Base-by-base conservation (phyloP, 2,797 vertebrate species). In the Pangasius mekongensis region DNA sequence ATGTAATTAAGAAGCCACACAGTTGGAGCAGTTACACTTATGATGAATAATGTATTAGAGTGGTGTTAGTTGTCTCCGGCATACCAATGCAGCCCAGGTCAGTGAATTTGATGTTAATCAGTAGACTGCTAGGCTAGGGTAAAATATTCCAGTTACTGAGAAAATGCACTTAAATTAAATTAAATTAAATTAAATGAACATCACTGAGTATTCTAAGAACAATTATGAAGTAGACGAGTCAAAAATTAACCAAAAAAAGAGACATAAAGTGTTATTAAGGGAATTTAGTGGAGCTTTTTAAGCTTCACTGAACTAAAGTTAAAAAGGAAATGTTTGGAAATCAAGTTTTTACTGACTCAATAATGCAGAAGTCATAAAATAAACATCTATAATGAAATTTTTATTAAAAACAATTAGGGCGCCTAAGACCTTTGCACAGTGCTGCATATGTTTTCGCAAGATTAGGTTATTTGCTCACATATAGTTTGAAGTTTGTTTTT, bases 41-140 rank as follows among this genome's bases (percentile, higher is more conserved):
- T 49, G 14, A 49, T 83, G 80, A 83, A 82, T 64, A 47, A 82
- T 82, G 58, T 83, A 83, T 83, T 83, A 64, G 60, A 47, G 7
- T 47, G 1, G 39, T 83, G 81, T 47, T 81, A 24, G 78, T 39
- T 36, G 54, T 83, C 36, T 20, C 24, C 58, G 66, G 24, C 58
- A 62, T 83, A 14, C 64, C 36, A 16, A 30, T 36, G 20, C 20
- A 56, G 11, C 30, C 77, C 30, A 22, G 76, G 3, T 58, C 77
- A 36, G 30, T 18, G 27, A 52, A 49, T 52, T 77, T 6, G 16
- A 36, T 58, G 54, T 10, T 56, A 80, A 33, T 33, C 58, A 43
- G 1, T 43, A 18, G 11, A 43, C 6, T 83, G 20, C 13, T 43
- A 64, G 18, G 20, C 14, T 33, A 36, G 10, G 33, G 22, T 64